Evolutionary conservation across 2,113 vertebrate species (phyloP), one percentile per base, ranked within the genome.

Genomic region (Cynoglossus semilaevis): DNA sequence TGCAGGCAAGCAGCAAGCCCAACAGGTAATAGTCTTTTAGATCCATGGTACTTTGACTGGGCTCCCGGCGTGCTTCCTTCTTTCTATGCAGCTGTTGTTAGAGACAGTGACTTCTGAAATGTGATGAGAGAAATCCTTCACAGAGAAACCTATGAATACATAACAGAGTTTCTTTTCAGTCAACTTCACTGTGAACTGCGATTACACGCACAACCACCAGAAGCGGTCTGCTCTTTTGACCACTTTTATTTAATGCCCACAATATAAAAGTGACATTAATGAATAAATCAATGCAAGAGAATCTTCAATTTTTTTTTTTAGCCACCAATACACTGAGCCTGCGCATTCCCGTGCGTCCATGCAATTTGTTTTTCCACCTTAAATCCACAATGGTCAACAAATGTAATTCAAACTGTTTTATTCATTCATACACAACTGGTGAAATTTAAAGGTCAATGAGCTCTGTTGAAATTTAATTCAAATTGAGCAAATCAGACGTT

Each of bases 11-110:
- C 77, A 98, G 89, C 81, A 94, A 91, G 4, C 94, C 93, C 92
- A 98, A 92, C 92, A 99, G 92, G 94, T 97, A 99, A 95, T 97
- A 97, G 93, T 98, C 93, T 91, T 94, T 98, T 91, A 97, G 93
- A 95, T 98, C 94, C 97, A 99, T 99, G 90, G 90, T 92, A 90
- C 87, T 85, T 88, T 90, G 88, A 88, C 86, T 87, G 88, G 81
- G 89, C 91, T 88, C 76, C 82, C 79, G 85, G 63, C 47, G 68
- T 82, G 85, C 72, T 55, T 77, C 58, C 72, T 84, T 85, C 76
- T 85, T 45, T 90, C 91, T 91, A 88, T 90, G 87, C 89, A 87
- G 82, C 61, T 2, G 86, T 85, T 88, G 89, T 89, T 84, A 89
- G 86, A 87, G 85, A 83, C 91, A 88, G 91, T 82, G 88, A 89